Evolutionary conservation across 1,140 invertebrate species (phyloP), one percentile per base, ranked within the genome.

Genomic region (Drosophila triauraria): DNA sequence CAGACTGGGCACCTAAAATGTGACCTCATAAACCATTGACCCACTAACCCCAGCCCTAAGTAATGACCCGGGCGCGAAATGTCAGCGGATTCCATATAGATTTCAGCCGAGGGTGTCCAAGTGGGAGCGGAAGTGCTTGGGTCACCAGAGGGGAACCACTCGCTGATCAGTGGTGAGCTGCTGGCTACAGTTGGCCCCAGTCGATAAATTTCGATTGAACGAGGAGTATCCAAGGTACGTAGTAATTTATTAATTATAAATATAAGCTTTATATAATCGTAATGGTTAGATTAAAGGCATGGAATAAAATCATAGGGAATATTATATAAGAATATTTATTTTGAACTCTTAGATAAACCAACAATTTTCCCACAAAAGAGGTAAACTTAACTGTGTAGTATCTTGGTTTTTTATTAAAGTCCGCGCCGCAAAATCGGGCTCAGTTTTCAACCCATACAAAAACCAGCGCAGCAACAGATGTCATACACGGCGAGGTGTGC

Each of bases 11-110:
- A 64, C 47, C 53, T 43, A 44, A 84, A 69, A 62, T 69, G 74
- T 84, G 80, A 88, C 84, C 84, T 69, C 81, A 81, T 90, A 90
- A 90, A 75, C 86, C 75, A 91, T 82, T 91, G 85, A 90, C 85
- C 86, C 68, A 90, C 81, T 90, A 90, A 90, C 84, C 85, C 86
- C 78, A 69, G 74, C 71, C 85, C 57, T 63, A 90, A 90, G 75
- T 90, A 90, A 90, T 82, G 85, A 90, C 85, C 85, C 81, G 68
- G 50, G 72, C 71, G 48, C 40, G 75, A 57, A 88, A 84, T 90
- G 84, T 90, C 84, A 90, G 80, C 78, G 81, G 79, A 90, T 85
- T 85, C 79, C 78, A 68, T 85, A 84, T 58, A 58, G 70, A 84
- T 90, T 83, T 69, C 85, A 63, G 51, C 50, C 40, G 23, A 38